Evolutionary conservation across 2,113 vertebrate genomes (phyloP), one percentile per base, ranked within the genome.

Genomic region (Salvator merianae): DNA sequence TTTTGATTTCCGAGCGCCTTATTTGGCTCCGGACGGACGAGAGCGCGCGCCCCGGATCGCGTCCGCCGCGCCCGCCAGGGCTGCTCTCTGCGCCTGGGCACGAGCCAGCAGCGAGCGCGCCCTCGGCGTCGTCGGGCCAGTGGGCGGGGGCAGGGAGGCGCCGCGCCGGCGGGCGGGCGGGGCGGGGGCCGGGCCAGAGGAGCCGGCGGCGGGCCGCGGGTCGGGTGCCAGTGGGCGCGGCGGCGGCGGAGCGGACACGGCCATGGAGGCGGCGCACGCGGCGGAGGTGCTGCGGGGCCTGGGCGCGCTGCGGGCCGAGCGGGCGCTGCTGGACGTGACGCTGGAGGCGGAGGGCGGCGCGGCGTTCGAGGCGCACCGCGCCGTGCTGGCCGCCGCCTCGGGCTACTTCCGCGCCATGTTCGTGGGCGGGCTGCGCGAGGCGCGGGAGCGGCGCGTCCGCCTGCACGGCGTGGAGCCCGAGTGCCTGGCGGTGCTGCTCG

Each of bases 331-430:
- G 69, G 98, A 99, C 9, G 97, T 99, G 93, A 99, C 98, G 0
- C 83, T 84, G 4, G 90, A 99, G 89, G 98, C 97, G 3, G 55
- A 59, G 55, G 98, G 98, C 18, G 98, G 97, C 0, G 98, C 97
- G 3, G 98, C 99, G 93, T 99, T 99, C 62, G 97, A 97, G 26
- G 99, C 98, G 4, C 98, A 99, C 95, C 97, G 98, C 28, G 98
- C 98, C 0, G 98, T 99, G 53, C 94, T 99, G 94, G 98, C 98
- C 0, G 98, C 98, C 0, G 97, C 98, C 89, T 99, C 98, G 71
- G 98, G 96, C 59, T 99, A 99, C 91, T 99, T 99, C 96, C 96
- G 97, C 1, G 98, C 98, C 81, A 99, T 99, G 98, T 99, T 99
- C 28, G 96, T 97, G 0, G 98, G 98, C 3, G 98, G 97, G 1